Percentiles rank a stretch among this genome's conserved stretches.
Conservation (phyloP, 2,797 vertebrate genomes). For the Schizopygopsis malacanthus region DNA sequence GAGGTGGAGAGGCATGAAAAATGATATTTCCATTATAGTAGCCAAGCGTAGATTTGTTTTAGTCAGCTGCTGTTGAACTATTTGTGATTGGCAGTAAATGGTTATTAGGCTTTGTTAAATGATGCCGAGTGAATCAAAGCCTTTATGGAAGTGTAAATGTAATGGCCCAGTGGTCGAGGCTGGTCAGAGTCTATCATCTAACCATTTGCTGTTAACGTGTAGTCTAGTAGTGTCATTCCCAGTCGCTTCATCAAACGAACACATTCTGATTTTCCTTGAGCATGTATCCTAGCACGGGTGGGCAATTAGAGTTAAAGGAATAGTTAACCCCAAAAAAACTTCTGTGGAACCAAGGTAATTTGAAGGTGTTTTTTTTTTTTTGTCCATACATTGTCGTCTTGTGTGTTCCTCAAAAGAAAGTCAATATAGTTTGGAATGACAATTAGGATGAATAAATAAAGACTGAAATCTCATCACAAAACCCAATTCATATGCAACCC, state of each 20-base stretch:
- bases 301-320: not conserved
- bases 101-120: not conserved
- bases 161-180: conserved; percentile 68
- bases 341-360: not conserved
- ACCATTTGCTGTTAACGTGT: conserved; percentile 69
- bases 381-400: not conserved
- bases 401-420: not conserved
- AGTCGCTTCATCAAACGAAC: conserved; percentile 36
- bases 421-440: not conserved
- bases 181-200: conserved; percentile 75
- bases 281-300: not conserved
- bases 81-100: not conserved
- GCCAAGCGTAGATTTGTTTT: not conserved
- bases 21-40: not conserved
- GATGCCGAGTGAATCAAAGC: not conserved
- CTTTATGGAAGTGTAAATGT: not conserved
- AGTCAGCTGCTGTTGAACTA: not conserved
- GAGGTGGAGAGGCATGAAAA: conserved; percentile 47
- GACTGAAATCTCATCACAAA: not conserved
- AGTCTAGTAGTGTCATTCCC: conserved; percentile 21
- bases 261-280: conserved; percentile 16
- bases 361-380: fast-evolving
- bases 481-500: not conserved
- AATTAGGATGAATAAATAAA: not conserved
- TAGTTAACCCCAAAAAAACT: not conserved